phyloP scores from a whole-genome alignment of 2,888 invertebrate species.

The Caenorhabditis imperialis region DNA sequence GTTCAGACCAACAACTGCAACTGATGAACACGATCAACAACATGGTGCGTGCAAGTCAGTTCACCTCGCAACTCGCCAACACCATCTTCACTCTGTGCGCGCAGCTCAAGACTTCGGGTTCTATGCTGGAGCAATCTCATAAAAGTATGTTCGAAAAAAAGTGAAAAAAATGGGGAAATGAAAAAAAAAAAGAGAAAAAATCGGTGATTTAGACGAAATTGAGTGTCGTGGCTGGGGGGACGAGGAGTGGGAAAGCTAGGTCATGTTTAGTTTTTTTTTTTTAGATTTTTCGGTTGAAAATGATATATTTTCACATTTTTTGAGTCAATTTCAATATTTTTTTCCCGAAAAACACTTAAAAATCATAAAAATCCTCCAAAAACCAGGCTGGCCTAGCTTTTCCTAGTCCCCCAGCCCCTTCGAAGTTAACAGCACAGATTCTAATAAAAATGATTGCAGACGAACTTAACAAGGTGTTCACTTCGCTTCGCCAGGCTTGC shows the following conservation, averaged over 20 bases:
- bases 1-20: slow-evolving; percentile 71
- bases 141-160: slow-evolving; percentile 61
- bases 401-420: no score
- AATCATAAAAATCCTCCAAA: no score
- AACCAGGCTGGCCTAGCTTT: no score
- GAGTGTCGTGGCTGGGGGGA: not conserved
- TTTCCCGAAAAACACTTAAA: no score
- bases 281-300: not conserved
- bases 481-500: slow-evolving; percentile 76
- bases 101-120: slow-evolving; percentile 73
- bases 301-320: no score
- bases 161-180: slow-evolving; percentile 1
- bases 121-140: slow-evolving; percentile 72
- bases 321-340: no score
- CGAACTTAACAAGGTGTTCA: slow-evolving; percentile 76
- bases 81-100: slow-evolving; percentile 74
- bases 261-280: no score
- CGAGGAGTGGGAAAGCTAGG: no score
- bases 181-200: slow-evolving; percentile 2
- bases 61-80: slow-evolving; percentile 71
- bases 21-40: slow-evolving; percentile 72
- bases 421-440: no score
- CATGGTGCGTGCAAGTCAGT: slow-evolving; percentile 70
- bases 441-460: slow-evolving; percentile 56
- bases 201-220: not conserved